Base-by-base conservation (phyloP, 2,888 invertebrate species). In the Catocala fraxini region DNA sequence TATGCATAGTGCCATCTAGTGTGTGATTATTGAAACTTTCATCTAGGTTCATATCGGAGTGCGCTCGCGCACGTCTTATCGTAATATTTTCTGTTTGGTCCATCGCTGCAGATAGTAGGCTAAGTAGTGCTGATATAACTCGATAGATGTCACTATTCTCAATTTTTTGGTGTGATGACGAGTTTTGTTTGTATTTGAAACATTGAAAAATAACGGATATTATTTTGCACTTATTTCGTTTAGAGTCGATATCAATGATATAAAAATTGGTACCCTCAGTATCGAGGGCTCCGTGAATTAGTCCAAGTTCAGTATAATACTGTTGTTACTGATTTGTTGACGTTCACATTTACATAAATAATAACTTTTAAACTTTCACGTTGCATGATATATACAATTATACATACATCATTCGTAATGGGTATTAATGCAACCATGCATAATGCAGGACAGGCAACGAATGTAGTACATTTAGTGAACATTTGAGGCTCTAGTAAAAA, bases 1-100 rank as follows among this genome's bases (percentile, higher is more conserved):
- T 11, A 53, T 53, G 43, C 45, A 33, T 53, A 6, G 53, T 53
- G 53, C 43, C 53, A 53, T 45, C 53, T 53, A 53, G 53, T 53
- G 53, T 45, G 45, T 45, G 11, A 53, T 53, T 43, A n/a, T 45
- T 33, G 43, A 33, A 53, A 45, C 53, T 53, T 1, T 53, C 45
- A 33, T 53, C 45, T 33, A 33, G 3, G 45, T 53, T 53, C 12
- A 33, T 45, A 53, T 45, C 25, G 7, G 53, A 53, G 12, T 45
- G 53, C 53, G 53, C 33, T 33, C 53, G 53, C 53, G n/a, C 43
- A 42, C 52, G 52, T 42, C 52, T 52, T 1, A 52, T 42, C 10
- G 42, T 52, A 11, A 52, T 34, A 25, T 52, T 52, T 42, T 52
- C 52, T 41, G 15, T 15, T 41, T 52, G 52, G 13, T 52, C 52